A percentile compares a stretch with the other conserved stretches of the same genome.
Conservation (phyloP, 2,113 vertebrate genomes). For the Pedetes capensis region DNA sequence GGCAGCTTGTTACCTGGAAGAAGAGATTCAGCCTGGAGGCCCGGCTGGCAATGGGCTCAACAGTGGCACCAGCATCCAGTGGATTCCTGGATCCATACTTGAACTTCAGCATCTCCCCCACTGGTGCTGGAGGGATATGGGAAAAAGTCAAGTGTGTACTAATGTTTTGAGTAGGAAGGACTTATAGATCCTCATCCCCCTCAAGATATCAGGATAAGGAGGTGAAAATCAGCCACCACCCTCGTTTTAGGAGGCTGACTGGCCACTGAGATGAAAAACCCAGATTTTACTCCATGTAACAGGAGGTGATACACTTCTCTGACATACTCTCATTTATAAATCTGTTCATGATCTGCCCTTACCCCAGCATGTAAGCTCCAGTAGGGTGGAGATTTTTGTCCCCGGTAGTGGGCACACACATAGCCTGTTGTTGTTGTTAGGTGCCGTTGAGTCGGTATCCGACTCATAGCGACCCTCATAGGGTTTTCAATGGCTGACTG, state of each 20-base stretch:
- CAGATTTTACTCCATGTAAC: not conserved
- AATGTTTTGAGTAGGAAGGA: not conserved
- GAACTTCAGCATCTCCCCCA: conserved; percentile 93
- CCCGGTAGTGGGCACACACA: not conserved
- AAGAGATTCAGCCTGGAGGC: conserved; percentile 90
- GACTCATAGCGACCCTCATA: too few relatives aligned
- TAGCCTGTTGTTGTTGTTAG: too few relatives aligned
- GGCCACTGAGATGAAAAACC: not conserved
- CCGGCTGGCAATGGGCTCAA: conserved; percentile 90
- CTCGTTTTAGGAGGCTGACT: not conserved
- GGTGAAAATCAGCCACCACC: not conserved
- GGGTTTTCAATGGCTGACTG: too few relatives aligned
- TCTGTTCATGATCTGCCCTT: not conserved
- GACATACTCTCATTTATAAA: not conserved
- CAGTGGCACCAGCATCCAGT: conserved; percentile 66
- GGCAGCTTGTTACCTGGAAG: conserved; percentile 89
- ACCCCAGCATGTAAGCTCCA: not conserved
- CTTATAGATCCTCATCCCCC: not conserved
- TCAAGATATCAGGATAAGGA: not conserved
- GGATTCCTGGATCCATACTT: conserved; percentile 87
- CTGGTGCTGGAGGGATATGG: not conserved
- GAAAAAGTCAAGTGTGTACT: not conserved
- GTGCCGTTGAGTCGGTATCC: too few relatives aligned
- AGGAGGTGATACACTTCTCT: not conserved
- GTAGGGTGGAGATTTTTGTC: not conserved